These are phyloP conservation scores for Callithrix jacchus DNA, from an alignment of 2,113 vertebrate genomes.

Conservation along the genomic window DNA sequence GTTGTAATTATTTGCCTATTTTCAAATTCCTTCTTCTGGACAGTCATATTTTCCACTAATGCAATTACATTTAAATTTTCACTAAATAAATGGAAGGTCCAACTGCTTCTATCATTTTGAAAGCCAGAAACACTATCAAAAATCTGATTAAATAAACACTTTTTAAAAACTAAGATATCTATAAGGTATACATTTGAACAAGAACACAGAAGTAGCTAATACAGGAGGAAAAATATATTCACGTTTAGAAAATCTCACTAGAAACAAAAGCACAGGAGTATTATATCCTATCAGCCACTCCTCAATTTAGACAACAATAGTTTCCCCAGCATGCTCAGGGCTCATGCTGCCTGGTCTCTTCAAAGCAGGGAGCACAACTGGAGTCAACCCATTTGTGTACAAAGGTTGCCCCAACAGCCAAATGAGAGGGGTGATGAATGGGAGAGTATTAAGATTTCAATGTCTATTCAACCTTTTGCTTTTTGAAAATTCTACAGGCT, in stretches of 20 bases:
- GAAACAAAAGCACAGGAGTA: constrained; percentile 29
- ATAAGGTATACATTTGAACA: background rate
- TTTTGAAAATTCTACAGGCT: constrained; percentile 43
- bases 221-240: background rate
- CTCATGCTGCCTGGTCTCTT: background rate
- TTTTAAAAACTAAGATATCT: background rate
- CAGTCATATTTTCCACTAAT: constrained; percentile 3
- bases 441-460: background rate
- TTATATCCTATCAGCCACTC: background rate
- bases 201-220: background rate
- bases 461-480: constrained; percentile 9
- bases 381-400: background rate
- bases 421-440: background rate
- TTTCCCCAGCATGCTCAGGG: constrained; percentile 5
- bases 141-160: background rate
- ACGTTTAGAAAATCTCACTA: constrained; percentile 17
- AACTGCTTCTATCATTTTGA: constrained; percentile 20
- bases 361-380: background rate
- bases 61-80: constrained; percentile 33
- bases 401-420: background rate
- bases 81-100: constrained; percentile 7
- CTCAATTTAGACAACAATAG: constrained; percentile 2
- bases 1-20: background rate
- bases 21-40: constrained; percentile 18
- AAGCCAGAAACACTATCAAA: constrained; percentile 42